phyloP scores from a whole-genome alignment of 2,113 vertebrate genomes.

The Donacobius atricapilla region DNA sequence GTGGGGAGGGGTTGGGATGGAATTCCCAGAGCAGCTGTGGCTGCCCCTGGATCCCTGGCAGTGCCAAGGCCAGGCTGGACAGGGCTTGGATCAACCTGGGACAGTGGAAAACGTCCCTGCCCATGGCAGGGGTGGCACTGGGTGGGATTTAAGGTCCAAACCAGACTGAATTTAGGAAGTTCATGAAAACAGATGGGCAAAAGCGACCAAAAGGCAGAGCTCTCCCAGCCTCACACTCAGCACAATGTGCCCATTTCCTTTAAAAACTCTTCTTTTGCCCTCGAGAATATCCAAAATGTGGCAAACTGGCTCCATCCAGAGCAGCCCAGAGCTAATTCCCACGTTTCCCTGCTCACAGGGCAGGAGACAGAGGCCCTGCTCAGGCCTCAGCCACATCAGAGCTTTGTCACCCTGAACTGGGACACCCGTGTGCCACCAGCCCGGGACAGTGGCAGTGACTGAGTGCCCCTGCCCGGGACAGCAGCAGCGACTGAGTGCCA shows the following conservation, averaged over 20 bases:
- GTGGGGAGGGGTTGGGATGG: neutral
- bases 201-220: neutral
- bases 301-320: neutral
- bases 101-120: neutral
- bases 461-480: no score
- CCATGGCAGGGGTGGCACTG: neutral
- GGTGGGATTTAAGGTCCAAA: neutral
- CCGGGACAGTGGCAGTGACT: no score
- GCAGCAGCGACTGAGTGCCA: no score
- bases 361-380: neutral
- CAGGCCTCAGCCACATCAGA: no score
- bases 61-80: fast-evolving
- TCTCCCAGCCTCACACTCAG: neutral
- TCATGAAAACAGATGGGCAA: neutral
- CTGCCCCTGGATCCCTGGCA: neutral
- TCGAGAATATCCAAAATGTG: fast-evolving
- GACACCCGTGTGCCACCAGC: neutral
- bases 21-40: neutral
- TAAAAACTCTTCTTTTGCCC: neutral
- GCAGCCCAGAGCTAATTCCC: neutral
- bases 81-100: fast-evolving
- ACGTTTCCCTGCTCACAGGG: neutral
- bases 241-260: fast-evolving
- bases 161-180: neutral
- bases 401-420: neutral